Evolutionary conservation across 2,797 vertebrate genomes (phyloP), one percentile per base, ranked within the genome.

Genomic region (Carduelis carduelis): DNA sequence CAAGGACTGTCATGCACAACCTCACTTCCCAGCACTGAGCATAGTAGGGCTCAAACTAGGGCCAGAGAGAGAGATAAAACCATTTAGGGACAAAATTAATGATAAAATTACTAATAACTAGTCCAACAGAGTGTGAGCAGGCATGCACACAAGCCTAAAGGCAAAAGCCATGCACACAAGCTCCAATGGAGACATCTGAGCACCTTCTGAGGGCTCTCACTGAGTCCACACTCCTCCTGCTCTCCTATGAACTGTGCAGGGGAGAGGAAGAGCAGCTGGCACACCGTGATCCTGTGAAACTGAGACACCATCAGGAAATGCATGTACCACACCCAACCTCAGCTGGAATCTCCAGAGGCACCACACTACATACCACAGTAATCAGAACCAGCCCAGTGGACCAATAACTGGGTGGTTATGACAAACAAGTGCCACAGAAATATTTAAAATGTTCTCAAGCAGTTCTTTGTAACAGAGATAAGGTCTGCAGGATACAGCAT

Each of bases 11-110:
- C 26, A 26, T 5, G 3, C 19, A 63, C 0, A 0, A 43, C 32
- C 65, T 47, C 0, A 0, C 14, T 26, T 6, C 32, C 61, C 34
- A 43, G 55, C 59, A 55, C 37, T 3, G 2, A 50, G 47, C 26
- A 19, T 0, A 20, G 47, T 0, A 60, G 5, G 12, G 57, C 37
- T 89, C 49, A 43, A 27, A 34, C 4, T 1, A 20, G 34, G 53
- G 49, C 44, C 64, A 49, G 0, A 56, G 17, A 47, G 27, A 34
- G 1, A 63, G 55, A 30, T 16, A 61, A 76, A 83, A 22, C 2
- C 6, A 27, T 12, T 53, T 18, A 27, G 28, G 57, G 76, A 61
- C 7, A 64, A 75, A 87, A 69, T 18, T 27, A 57, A 30, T 30
- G 50, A 9, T 17, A 39, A 39, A 37, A 37, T 39, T 63, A 65